Conservation (phyloP, 2,888 invertebrate species). For the Machimus rusticus region DNA sequence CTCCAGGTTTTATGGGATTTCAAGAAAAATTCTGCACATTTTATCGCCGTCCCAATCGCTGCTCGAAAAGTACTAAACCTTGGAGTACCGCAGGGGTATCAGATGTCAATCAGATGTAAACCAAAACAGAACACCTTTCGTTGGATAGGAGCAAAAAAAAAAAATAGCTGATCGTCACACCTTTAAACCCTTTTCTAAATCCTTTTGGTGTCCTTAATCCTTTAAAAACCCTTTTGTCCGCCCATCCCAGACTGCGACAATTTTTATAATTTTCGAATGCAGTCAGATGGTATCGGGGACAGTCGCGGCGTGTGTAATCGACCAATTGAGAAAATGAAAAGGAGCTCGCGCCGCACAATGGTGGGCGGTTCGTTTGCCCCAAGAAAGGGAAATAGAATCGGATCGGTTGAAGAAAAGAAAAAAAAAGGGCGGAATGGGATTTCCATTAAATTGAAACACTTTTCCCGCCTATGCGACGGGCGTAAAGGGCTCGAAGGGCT, state of each 20-base stretch:
- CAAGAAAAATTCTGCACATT: background rate
- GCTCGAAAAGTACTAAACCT: background rate
- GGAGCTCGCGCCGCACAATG: background rate
- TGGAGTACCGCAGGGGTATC: constrained; percentile 12
- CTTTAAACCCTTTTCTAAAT: constrained; percentile 32
- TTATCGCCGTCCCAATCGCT: background rate
- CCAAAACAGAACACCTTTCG: constrained; percentile 39
- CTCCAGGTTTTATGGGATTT: background rate
- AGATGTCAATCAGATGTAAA: constrained; percentile 34
- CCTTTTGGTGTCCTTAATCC: background rate
- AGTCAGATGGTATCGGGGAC: constrained; percentile 19
- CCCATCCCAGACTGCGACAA: background rate
- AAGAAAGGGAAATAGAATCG: background rate
- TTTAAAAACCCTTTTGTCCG: background rate
- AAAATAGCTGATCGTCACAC: background rate
- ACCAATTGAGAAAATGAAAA: constrained; percentile 24
- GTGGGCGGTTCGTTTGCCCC: constrained; percentile 22
- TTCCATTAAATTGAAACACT: constrained; percentile 37
- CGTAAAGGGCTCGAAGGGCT: too few relatives aligned
- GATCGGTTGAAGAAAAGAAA: background rate
- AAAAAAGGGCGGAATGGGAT: background rate
- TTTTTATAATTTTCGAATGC: constrained; percentile 10
- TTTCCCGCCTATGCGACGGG: background rate
- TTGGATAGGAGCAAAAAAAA: background rate
- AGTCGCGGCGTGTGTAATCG: constrained; percentile 1